Conservation (phyloP, 2,888 invertebrate genomes). For the Eucera pruinosa region DNA sequence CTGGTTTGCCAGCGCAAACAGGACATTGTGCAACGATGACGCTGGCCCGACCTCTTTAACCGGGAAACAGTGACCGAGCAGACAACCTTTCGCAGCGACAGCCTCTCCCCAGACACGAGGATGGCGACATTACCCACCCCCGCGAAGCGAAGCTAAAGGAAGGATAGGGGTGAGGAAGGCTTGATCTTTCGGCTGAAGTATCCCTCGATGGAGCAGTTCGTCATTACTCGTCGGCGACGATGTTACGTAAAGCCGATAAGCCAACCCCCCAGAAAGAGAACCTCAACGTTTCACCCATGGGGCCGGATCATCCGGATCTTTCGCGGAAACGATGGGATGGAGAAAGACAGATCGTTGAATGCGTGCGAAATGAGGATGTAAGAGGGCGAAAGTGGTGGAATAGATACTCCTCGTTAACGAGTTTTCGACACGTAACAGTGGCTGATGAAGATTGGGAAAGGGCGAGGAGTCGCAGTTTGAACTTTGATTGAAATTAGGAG, state of each 20-base stretch:
- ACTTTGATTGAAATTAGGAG: slow-evolving; percentile 65
- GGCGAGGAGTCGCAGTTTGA: not conserved
- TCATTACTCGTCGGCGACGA: slow-evolving; percentile 63
- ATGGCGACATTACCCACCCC: slow-evolving; percentile 23
- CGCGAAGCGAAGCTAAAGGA: not conserved
- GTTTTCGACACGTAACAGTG: slow-evolving; percentile 47
- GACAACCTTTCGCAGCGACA: slow-evolving; percentile 31
- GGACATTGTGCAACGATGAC: slow-evolving; percentile 73
- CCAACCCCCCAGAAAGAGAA: slow-evolving; percentile 17
- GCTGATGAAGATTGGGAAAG: not conserved
- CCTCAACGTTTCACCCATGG: slow-evolving; percentile 16
- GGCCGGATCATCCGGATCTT: slow-evolving; percentile 29
- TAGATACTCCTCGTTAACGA: slow-evolving; percentile 32
- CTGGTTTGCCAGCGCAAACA: slow-evolving; percentile 81
- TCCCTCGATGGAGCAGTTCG: slow-evolving; percentile 66
- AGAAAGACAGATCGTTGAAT: slow-evolving; percentile 1
- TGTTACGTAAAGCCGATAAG: slow-evolving; percentile 68
- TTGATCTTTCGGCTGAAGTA: slow-evolving; percentile 53
- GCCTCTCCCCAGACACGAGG: slow-evolving; percentile 14
- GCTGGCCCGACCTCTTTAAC: slow-evolving; percentile 54
- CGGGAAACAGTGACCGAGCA: slow-evolving; percentile 53
- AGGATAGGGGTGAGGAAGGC: not conserved
- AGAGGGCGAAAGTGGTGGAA: slow-evolving; percentile 34
- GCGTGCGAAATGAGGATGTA: slow-evolving; percentile 25
- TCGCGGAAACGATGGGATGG: slow-evolving; percentile 11